A percentile compares a stretch with the other conserved stretches of the same genome.
Evolutionary conservation across 2,113 vertebrate species (phyloP).

Genomic region (Thymallus thymallus): DNA sequence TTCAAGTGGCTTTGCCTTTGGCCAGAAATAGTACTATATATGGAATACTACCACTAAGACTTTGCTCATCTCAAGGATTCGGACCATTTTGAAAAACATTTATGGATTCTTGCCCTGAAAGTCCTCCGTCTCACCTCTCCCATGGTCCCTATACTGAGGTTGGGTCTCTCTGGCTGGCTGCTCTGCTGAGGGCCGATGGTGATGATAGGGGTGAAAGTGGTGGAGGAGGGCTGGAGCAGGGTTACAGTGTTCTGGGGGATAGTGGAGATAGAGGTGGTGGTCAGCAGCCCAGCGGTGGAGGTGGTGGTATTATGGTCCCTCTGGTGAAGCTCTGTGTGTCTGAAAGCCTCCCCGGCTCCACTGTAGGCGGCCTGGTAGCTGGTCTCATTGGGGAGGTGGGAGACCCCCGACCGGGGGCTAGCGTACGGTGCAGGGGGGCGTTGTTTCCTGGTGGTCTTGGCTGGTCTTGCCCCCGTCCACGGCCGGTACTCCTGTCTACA

Average conservation of each 20-base stretch:
- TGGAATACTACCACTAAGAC: no score
- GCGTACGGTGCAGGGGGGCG: slow-evolving; percentile 60
- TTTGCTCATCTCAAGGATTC: not conserved
- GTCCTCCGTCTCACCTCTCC: slow-evolving; percentile 58
- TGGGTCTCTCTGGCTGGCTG: slow-evolving; percentile 43
- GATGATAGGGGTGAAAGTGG: not conserved
- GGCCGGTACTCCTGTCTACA: slow-evolving; percentile 86
- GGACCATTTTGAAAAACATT: no score
- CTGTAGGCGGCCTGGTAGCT: slow-evolving; percentile 85
- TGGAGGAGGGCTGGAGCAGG: slow-evolving; percentile 23
- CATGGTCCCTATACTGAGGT: slow-evolving; percentile 42
- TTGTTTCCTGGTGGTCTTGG: slow-evolving; percentile 78
- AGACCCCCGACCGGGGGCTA: slow-evolving; percentile 61
- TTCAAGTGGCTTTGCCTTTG: no score
- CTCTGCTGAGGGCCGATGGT: slow-evolving; percentile 42
- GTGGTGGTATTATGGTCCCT: slow-evolving; percentile 33
- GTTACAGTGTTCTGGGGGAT: no score
- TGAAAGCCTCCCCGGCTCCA: slow-evolving; percentile 46
- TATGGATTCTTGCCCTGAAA: not conserved
- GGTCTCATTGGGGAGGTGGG: slow-evolving; percentile 66
- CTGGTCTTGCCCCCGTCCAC: slow-evolving; percentile 83
- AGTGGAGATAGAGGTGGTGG: slow-evolving; percentile 1
- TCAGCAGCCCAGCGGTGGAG: slow-evolving; percentile 34
- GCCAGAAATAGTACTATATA: no score
- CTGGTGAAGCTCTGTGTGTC: slow-evolving; percentile 47